phyloP scores from a whole-genome alignment of 2,888 invertebrate species.

The Orthonevra nobilis region DNA sequence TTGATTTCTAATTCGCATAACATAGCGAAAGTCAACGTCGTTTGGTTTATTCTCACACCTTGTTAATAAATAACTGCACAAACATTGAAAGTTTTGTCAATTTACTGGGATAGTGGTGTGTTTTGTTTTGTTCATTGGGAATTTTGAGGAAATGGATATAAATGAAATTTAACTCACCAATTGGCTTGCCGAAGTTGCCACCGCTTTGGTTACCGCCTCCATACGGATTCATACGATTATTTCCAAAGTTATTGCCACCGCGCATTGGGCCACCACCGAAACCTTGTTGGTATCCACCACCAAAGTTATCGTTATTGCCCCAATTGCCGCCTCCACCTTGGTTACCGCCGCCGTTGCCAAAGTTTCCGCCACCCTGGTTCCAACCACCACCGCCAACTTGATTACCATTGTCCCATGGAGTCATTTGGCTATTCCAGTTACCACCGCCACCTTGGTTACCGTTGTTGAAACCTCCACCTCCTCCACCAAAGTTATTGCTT shows the following conservation, averaged over 20 bases:
- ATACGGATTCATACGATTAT: slow-evolving; percentile 77
- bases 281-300: slow-evolving; percentile 79
- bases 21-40: slow-evolving; percentile 79
- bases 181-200: slow-evolving; percentile 59
- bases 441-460: slow-evolving; percentile 73
- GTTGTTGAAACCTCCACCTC: slow-evolving; percentile 72
- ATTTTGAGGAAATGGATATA: not conserved
- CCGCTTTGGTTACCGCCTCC: slow-evolving; percentile 74
- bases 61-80: slow-evolving; percentile 72
- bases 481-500: slow-evolving; percentile 46
- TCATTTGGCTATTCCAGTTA: slow-evolving; percentile 78
- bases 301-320: slow-evolving; percentile 74
- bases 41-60: slow-evolving; percentile 76
- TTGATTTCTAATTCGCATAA: slow-evolving; percentile 76
- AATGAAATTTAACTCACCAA: slow-evolving; percentile 43
- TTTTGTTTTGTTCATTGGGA: not conserved
- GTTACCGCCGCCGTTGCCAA: slow-evolving; percentile 59
- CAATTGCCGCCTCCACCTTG: slow-evolving; percentile 71
- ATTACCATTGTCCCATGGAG: slow-evolving; percentile 73
- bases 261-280: slow-evolving; percentile 72
- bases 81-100: slow-evolving; percentile 71
- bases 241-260: slow-evolving; percentile 74
- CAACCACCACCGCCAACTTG: slow-evolving; percentile 71
- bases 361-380: slow-evolving; percentile 59
- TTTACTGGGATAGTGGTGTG: slow-evolving; percentile 50